Base-by-base conservation (phyloP, 2,797 vertebrate genomes). In the Arnoldichthys spilopterus region DNA sequence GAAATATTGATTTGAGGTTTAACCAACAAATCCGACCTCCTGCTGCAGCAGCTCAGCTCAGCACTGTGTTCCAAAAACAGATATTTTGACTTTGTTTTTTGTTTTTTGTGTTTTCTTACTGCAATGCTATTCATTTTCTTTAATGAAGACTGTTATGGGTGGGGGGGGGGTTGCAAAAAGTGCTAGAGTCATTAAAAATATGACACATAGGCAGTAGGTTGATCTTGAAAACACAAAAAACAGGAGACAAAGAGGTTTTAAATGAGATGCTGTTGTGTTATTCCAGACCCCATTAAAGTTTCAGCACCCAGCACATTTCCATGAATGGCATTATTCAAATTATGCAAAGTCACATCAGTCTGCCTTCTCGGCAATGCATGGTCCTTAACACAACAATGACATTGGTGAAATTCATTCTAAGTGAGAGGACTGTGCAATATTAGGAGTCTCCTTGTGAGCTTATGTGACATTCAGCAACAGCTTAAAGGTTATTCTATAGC, bases 281-380 rank as follows among this genome's bases (percentile, higher is more conserved):
- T 90, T 85, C 89, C 82, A 85, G 85, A 87, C 84, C 84, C 87
- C 86, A 93, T 94, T 92, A 93, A 92, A 92, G 92, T 93, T 92
- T 93, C 90, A 94, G 92, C 89, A 88, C 85, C 85, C 87, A 81
- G 83, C 88, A 90, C 90, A 91, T 91, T 93, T 92, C 91, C 87
- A 93, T 93, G 92, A 94, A 94, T 93, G 90, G 88, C 90, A 94
- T 94, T 94, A 95, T 94, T 93, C 90, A 94, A 92, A 94, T 94
- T 91, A 95, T 93, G 91, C 90, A 89, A 93, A 95, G 91, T 92
- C 92, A 91, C 88, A 92, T 94, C 92, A 93, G 87, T 87, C 85
- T 88, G 86, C 87, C 88, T 91, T 86, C 89, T 90, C 88, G 86
- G 86, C 88, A 87, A 90, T 92, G 90, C 91, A 90, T 88, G 77